These are phyloP conservation scores for Drosophila fuyamai DNA, from an alignment of 1,140 invertebrate species.

Conservation along the genomic window DNA sequence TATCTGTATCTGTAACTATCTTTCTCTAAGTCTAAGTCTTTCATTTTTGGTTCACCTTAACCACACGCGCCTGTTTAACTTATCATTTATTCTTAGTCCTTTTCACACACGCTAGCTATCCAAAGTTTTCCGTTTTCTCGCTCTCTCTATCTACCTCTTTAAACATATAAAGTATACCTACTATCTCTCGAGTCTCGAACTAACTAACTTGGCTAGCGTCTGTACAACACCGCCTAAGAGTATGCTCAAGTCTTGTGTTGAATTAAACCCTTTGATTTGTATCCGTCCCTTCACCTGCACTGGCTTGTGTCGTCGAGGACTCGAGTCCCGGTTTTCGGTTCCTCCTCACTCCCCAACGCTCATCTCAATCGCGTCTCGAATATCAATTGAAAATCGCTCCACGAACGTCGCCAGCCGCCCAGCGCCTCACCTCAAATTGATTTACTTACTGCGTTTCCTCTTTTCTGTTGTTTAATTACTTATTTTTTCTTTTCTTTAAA, in stretches of 20 bases:
- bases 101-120: conserved; percentile 56
- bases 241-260: conserved; percentile 61
- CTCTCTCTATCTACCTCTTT: conserved; percentile 27
- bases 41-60: conserved; percentile 53
- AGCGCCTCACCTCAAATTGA: conserved; percentile 36
- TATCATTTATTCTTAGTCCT: conserved; percentile 65
- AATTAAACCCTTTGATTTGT: conserved; percentile 33
- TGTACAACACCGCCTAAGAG: conserved; percentile 72
- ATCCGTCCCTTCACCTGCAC: conserved; percentile 22
- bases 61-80: conserved; percentile 69
- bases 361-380: conserved; percentile 50
- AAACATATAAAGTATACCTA: conserved; percentile 7
- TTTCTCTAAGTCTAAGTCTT: conserved; percentile 69
- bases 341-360: conserved; percentile 8
- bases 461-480: conserved; percentile 19
- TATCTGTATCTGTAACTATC: conserved; percentile 16
- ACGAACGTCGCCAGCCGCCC: conserved; percentile 39
- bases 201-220: conserved; percentile 63
- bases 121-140: conserved; percentile 48
- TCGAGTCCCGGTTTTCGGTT: conserved; percentile 28
- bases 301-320: conserved; percentile 21
- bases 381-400: conserved; percentile 28
- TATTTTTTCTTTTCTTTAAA: conserved; percentile 1
- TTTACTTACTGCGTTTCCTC: conserved; percentile 6
- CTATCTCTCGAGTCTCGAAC: conserved; percentile 38